Evolutionary conservation across 2,113 vertebrate genomes (phyloP).

Genomic region (Python bivittatus): DNA sequence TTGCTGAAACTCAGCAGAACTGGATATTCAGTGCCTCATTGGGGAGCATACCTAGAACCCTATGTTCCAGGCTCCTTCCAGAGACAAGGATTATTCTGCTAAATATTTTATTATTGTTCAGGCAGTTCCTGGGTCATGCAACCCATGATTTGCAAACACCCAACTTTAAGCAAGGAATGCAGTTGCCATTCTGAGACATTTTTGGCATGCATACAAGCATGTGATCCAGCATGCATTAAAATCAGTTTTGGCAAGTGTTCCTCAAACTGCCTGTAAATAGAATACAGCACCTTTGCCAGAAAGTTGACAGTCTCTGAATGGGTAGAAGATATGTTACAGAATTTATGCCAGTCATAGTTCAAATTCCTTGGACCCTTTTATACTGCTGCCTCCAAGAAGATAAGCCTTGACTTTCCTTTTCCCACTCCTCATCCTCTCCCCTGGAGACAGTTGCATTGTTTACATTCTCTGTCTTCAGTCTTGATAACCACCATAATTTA

Average conservation of each 20-base stretch:
- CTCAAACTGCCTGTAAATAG: background rate
- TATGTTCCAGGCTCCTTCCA: background rate
- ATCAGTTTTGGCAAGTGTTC: background rate
- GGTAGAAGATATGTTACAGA: background rate
- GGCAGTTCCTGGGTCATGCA: background rate
- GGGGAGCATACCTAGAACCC: background rate
- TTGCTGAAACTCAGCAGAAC: background rate
- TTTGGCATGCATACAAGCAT: background rate
- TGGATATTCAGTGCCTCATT: background rate
- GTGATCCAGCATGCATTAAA: background rate
- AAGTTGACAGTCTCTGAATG: background rate
- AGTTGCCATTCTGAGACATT: background rate
- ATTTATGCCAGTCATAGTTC: background rate
- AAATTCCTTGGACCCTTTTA: background rate
- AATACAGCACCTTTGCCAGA: background rate
- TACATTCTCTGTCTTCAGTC: background rate
- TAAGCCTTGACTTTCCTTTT: background rate
- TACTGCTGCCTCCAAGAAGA: background rate
- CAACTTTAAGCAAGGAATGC: background rate
- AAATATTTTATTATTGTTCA: background rate
- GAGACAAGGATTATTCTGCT: background rate
- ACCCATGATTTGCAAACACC: background rate
- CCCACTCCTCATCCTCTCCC: background rate
- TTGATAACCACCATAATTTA: no score
- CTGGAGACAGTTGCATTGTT: background rate